phyloP scores from a whole-genome alignment of 2,113 vertebrate genomes.

The Leucosticte australis region DNA sequence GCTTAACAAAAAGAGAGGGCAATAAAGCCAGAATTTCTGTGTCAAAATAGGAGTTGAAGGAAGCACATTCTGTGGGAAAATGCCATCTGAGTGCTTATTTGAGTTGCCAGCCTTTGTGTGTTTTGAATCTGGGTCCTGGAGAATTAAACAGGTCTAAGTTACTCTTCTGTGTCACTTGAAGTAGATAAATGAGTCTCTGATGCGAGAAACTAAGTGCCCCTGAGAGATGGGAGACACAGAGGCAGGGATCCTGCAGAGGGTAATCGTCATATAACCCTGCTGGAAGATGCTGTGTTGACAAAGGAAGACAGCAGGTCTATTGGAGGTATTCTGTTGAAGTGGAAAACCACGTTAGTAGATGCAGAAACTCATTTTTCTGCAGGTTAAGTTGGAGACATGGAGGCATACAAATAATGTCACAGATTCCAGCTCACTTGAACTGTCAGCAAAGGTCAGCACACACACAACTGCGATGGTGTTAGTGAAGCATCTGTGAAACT shows the following conservation, averaged over 20 bases:
- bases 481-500: background rate
- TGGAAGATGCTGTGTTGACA: background rate
- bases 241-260: background rate
- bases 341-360: background rate
- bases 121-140: background rate
- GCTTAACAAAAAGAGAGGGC: background rate
- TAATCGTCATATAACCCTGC: background rate
- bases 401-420: background rate
- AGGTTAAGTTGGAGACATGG: background rate
- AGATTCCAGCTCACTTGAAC: background rate
- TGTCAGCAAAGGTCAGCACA: background rate
- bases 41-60: background rate
- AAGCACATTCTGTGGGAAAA: background rate
- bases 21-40: background rate
- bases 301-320: background rate
- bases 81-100: background rate
- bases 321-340: background rate
- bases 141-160: background rate
- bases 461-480: rapidly evolving
- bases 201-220: background rate
- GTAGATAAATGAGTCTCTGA: background rate
- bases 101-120: background rate
- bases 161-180: background rate
- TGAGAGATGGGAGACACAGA: rapidly evolving
- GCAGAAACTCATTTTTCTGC: background rate